Evolutionary conservation across 1,140 invertebrate genomes (phyloP), one percentile per base, ranked within the genome.

Genomic region (Octopus sinensis): DNA sequence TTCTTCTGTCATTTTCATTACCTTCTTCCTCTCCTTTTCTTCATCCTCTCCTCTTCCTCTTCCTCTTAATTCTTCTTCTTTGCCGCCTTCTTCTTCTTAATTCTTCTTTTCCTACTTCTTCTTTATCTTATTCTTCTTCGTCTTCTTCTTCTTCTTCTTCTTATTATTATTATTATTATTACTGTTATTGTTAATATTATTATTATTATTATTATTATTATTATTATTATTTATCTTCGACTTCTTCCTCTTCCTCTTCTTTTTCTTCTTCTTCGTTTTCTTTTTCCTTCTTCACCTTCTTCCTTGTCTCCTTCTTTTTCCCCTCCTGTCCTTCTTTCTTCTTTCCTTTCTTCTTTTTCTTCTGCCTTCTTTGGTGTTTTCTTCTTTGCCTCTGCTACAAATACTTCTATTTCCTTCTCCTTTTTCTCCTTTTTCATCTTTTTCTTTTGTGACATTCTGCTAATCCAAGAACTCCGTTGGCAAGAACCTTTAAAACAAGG

Each of bases 141-240:
- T 62, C 1, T 62, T 17, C 9, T 62, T 62, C 9, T 2, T 62
- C 9, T 62, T 62, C 0, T 62, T 62, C 7, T 62, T 62, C 0
- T 62, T 62, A 62, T 62, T 62, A 62, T 62, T 62, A 62, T 62
- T 62, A 1, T 62, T 62, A 62, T 62, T 62, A 1, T 62, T 62
- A 62, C 1, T 62, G 1, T 62, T 62, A 62, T 62, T 62, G 1
- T 62, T 62, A 62, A 1, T 62, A 62, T 62, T 62, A 62, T 62
- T 62, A 62, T 62, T 62, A 62, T 62, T 62, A 62, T 62, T 62
- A 62, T 62, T 62, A 62, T 62, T 62, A 62, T 62, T 62, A 9
- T 9, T 62, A 9, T 62, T 9, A 9, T 62, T 62, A 62, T 62
- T 62, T 62, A 62, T 62, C 30, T 13, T 71, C 0, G 17, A 0